Percentiles rank a stretch among this genome's conserved stretches.
phyloP scores from a whole-genome alignment of 2,113 vertebrate species.

The Sarotherodon lohbergeri region DNA sequence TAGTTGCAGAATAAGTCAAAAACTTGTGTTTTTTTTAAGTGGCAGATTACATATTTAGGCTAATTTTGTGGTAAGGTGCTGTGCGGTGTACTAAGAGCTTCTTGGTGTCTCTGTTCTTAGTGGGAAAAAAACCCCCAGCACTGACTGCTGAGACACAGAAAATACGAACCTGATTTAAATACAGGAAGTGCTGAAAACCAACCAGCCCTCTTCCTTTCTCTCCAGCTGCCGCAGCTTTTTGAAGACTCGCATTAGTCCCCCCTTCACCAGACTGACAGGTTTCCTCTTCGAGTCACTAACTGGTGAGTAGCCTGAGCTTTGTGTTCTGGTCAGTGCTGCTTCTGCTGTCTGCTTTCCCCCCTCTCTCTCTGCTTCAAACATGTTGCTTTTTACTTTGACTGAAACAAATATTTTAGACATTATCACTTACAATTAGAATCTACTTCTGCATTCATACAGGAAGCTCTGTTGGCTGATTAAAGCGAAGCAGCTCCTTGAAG shows the following conservation, averaged over 20 bases:
- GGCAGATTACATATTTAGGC: neutral
- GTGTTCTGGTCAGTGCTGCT: neutral
- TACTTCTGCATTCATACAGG: neutral
- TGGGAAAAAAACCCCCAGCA: neutral
- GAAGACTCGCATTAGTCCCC: neutral
- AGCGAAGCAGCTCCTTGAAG: neutral
- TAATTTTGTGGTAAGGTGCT: neutral
- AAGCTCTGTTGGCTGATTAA: neutral
- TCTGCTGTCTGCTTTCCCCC: neutral
- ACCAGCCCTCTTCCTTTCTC: conserved; percentile 8
- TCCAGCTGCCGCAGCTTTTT: neutral
- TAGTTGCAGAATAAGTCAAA: neutral
- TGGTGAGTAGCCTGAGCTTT: neutral
- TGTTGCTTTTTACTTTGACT: neutral
- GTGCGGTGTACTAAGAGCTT: neutral
- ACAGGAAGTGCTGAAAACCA: conserved; percentile 44
- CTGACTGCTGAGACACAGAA: neutral
- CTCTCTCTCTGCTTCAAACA: neutral
- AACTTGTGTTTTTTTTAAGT: neutral
- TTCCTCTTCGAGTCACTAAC: neutral
- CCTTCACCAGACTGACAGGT: neutral
- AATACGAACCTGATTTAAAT: neutral
- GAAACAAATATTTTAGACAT: neutral
- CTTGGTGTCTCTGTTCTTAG: neutral
- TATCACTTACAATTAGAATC: neutral